phyloP scores from a whole-genome alignment of 2,113 vertebrate genomes.

The Strigops habroptila region DNA sequence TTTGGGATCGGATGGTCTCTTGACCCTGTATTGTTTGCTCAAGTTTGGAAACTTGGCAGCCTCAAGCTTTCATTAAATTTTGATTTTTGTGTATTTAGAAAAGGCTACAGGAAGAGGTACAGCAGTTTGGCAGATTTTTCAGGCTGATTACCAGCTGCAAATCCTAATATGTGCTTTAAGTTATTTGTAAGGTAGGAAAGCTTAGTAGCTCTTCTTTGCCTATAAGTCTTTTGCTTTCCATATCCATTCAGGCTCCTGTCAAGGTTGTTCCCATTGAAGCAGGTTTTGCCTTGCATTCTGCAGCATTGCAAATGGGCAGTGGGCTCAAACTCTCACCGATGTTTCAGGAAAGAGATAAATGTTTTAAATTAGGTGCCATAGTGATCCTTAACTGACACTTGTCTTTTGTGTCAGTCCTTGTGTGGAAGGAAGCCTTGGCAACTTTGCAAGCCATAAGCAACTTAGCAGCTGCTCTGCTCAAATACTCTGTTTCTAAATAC shows the following conservation, averaged over 20 bases:
- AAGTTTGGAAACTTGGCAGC: constrained; percentile 10
- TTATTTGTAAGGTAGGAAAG: not conserved
- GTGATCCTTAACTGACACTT: not conserved
- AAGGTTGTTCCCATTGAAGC: not conserved
- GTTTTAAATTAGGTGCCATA: not conserved
- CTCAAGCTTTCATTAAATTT: not conserved
- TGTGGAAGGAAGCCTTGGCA: not conserved
- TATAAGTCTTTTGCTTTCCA: not conserved
- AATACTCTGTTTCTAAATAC: not conserved
- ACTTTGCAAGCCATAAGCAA: not conserved
- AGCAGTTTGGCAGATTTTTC: not conserved
- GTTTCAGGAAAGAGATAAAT: not conserved
- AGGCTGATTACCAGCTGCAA: not conserved
- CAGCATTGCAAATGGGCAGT: not conserved
- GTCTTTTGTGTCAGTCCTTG: not conserved
- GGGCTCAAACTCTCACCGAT: not conserved
- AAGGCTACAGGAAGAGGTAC: not conserved
- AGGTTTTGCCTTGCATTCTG: fast-evolving
- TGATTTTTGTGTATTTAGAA: constrained; percentile 6
- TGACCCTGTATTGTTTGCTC: not conserved
- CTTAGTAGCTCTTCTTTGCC: not conserved
- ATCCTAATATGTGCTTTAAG: not conserved
- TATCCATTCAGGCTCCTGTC: not conserved
- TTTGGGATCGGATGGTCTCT: not conserved
- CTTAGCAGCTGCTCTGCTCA: not conserved